These are phyloP conservation scores for Mythimna vitellina DNA, from an alignment of 2,888 invertebrate genomes.

Conservation along the genomic window DNA sequence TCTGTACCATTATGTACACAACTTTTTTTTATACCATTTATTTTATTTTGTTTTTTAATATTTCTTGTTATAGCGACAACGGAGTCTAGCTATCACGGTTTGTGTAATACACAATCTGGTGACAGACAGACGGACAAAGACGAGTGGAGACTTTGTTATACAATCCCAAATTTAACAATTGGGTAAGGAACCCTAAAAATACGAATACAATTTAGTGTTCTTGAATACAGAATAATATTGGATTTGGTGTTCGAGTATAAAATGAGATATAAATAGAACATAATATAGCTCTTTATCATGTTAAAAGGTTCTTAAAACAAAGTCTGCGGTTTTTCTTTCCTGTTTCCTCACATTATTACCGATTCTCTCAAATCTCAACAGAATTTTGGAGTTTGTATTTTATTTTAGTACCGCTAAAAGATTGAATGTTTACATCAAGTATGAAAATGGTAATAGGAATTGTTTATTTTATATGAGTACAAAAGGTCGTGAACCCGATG, in stretches of 20 bases:
- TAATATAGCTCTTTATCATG: background rate
- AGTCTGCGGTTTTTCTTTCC: background rate
- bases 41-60: too few species aligned
- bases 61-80: too few species aligned
- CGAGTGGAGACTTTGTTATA: too few species aligned
- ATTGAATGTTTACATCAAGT: conserved; percentile 2
- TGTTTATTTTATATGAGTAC: background rate
- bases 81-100: too few species aligned
- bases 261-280: background rate
- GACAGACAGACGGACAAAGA: too few species aligned
- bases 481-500: background rate
- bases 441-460: background rate
- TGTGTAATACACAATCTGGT: too few species aligned
- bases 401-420: background rate
- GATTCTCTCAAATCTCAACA: conserved; percentile 5
- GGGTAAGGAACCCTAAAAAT: too few species aligned
- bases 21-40: too few species aligned
- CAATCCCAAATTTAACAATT: too few species aligned
- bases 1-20: too few species aligned
- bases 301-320: background rate
- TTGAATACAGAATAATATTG: background rate
- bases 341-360: conserved; percentile 7
- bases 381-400: conserved; percentile 3
- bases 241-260: background rate
- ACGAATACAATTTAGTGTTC: background rate